Percentiles rank a stretch among this genome's conserved stretches.
These are phyloP conservation scores for Cephus rjabovi DNA, from an alignment of 2,888 invertebrate species.

Conservation along the genomic window DNA sequence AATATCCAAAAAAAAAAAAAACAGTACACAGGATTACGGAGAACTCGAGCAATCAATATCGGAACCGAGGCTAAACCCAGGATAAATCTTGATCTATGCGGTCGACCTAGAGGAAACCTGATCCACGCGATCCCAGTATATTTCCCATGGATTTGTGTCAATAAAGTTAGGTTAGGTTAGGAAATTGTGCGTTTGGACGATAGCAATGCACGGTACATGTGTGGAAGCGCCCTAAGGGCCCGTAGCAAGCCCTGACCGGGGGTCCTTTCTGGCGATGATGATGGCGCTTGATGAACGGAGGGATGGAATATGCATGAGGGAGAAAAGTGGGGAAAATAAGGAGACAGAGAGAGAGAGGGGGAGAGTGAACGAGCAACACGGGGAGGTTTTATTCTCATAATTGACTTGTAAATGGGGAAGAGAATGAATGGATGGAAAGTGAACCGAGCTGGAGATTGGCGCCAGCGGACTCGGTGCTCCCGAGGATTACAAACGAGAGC, in stretches of 20 bases:
- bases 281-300: not conserved
- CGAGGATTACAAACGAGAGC: slow-evolving; percentile 29
- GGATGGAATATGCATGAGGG: not conserved
- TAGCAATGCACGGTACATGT: too few species aligned
- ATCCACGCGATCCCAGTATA: too few species aligned
- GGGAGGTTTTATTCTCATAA: slow-evolving; percentile 5
- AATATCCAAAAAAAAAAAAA: not conserved
- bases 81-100: not conserved
- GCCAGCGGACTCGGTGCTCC: slow-evolving; percentile 20
- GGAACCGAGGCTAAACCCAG: not conserved
- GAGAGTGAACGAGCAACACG: slow-evolving; percentile 6
- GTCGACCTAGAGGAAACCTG: too few species aligned
- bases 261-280: too few species aligned
- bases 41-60: not conserved
- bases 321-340: not conserved
- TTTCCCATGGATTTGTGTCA: too few species aligned
- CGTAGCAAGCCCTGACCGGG: too few species aligned
- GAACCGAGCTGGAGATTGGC: slow-evolving; percentile 22
- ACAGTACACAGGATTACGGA: not conserved
- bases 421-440: slow-evolving; percentile 6
- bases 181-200: too few species aligned
- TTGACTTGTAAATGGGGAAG: not conserved
- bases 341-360: not conserved
- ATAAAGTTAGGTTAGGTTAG: too few species aligned
- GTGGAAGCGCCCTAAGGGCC: too few species aligned